phyloP scores from a whole-genome alignment of 1,140 invertebrate species.

The Macrobrachium nipponense region DNA sequence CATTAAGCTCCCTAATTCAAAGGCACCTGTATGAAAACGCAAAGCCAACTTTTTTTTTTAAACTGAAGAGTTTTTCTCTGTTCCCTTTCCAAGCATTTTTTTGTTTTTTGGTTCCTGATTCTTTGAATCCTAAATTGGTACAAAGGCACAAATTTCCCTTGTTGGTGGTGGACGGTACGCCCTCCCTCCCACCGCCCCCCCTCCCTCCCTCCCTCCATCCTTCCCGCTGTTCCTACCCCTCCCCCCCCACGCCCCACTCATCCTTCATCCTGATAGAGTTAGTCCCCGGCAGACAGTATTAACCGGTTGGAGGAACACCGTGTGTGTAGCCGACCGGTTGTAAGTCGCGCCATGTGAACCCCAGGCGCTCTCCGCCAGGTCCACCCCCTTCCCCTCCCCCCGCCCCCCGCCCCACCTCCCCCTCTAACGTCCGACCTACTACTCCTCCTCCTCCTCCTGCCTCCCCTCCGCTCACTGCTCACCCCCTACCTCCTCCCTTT shows the following conservation, averaged over 20 bases:
- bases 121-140: too few species aligned
- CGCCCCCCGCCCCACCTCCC: background rate
- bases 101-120: too few species aligned
- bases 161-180: background rate
- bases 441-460: background rate
- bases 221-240: too few species aligned
- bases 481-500: background rate
- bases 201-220: background rate
- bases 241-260: background rate
- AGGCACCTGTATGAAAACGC: too few species aligned
- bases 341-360: conserved; percentile 30
- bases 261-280: background rate
- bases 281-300: background rate
- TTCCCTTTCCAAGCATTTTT: too few species aligned
- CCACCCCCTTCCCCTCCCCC: background rate
- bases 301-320: conserved; percentile 1
- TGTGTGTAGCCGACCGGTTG: conserved; percentile 41
- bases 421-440: background rate
- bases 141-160: too few species aligned
- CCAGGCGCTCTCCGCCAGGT: background rate
- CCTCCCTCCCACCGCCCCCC: background rate
- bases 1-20: too few species aligned
- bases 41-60: too few species aligned
- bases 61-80: too few species aligned
- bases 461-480: background rate